These are phyloP conservation scores for Hyperoplus lanceolatus DNA, from an alignment of 2,797 vertebrate genomes.

Conservation along the genomic window DNA sequence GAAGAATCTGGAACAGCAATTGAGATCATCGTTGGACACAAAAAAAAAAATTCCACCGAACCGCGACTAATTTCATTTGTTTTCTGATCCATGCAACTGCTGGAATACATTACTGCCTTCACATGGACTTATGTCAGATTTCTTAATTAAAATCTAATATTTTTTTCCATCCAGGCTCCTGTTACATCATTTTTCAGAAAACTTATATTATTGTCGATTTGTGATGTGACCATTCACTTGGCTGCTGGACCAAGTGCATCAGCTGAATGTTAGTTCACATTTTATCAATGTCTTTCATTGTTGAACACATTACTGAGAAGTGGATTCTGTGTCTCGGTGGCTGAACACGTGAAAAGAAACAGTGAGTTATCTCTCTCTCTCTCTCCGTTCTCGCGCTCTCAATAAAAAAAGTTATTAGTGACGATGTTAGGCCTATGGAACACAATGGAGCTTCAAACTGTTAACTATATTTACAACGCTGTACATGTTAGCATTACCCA, in stretches of 20 bases:
- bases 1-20: neutral
- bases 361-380: neutral
- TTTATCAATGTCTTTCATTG: neutral
- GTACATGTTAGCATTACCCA: neutral
- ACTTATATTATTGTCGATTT: neutral
- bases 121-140: neutral
- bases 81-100: neutral
- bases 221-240: neutral
- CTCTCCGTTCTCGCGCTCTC: no score
- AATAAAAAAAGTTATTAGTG: neutral
- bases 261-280: neutral
- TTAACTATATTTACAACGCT: neutral
- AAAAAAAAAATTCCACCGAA: slow-evolving; percentile 24
- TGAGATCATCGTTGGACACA: slow-evolving; percentile 24
- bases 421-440: neutral
- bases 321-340: no score
- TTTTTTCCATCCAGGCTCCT: neutral
- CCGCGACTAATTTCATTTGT: slow-evolving; percentile 1
- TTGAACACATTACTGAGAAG: neutral
- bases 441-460: neutral
- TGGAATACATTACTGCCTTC: neutral
- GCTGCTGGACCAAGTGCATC: neutral
- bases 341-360: neutral
- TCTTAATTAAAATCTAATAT: neutral
- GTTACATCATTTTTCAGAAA: neutral